Evolutionary conservation across 2,113 vertebrate species (phyloP).

Genomic region (Coturnix japonica): DNA sequence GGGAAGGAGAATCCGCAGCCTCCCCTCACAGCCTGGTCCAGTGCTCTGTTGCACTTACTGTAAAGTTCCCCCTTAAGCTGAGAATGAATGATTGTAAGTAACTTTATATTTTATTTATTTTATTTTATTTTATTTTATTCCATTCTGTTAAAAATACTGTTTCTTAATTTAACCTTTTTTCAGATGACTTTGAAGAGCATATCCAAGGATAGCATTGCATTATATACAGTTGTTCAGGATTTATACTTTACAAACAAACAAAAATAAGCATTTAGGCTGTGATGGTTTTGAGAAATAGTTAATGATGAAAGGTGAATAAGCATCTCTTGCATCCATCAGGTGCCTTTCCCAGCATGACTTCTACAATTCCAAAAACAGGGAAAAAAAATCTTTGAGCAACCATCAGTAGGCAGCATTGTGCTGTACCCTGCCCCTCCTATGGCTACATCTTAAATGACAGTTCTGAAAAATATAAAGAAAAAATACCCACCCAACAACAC

Average conservation of each 20-base stretch:
- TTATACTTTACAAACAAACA: neutral
- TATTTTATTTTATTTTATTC: no score
- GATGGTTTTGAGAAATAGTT: neutral
- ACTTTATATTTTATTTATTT: no score
- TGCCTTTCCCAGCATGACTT: neutral
- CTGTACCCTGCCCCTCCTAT: neutral
- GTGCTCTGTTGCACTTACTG: no score
- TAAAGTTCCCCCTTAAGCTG: neutral
- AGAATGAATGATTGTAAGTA: neutral
- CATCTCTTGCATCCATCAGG: neutral
- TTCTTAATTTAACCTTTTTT: neutral
- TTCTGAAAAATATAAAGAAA: neutral
- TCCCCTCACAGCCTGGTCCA: no score
- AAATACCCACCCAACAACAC: neutral
- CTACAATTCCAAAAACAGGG: neutral
- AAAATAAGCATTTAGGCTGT: neutral
- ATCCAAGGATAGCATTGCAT: neutral
- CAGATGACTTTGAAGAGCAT: neutral
- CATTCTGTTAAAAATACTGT: no score
- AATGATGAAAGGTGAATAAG: neutral
- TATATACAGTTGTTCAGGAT: neutral
- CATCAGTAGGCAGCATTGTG: neutral
- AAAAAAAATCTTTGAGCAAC: neutral
- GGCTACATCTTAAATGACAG: neutral
- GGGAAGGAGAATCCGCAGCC: no score